These are phyloP conservation scores for Leptobrachium leishanense DNA, from an alignment of 2,113 vertebrate species.

Conservation along the genomic window DNA sequence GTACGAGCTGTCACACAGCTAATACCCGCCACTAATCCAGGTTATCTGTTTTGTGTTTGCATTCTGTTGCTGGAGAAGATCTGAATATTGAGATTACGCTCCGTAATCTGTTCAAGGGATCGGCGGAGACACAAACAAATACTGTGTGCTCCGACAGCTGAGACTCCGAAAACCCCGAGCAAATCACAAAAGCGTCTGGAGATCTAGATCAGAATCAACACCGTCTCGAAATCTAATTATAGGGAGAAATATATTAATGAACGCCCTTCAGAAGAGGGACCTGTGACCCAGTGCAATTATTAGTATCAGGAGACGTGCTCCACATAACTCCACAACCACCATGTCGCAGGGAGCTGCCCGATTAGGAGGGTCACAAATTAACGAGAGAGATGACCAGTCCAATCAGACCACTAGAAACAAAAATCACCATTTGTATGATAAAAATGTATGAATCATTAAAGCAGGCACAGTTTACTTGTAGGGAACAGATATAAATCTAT, in stretches of 20 bases:
- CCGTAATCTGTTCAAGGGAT: slow-evolving; percentile 31
- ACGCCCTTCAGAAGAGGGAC: slow-evolving; percentile 23
- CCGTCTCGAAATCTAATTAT: slow-evolving; percentile 39
- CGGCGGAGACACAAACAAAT: slow-evolving; percentile 24
- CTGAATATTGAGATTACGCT: slow-evolving; percentile 42
- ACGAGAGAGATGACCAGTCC: no score
- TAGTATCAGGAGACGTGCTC: slow-evolving; percentile 14
- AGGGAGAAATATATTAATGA: slow-evolving; percentile 28
- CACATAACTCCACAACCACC: slow-evolving; percentile 6
- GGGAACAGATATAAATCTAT: no score
- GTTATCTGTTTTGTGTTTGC: slow-evolving; percentile 26
- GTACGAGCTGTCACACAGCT: slow-evolving; percentile 15
- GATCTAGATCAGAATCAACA: slow-evolving; percentile 31
- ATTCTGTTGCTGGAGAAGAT: slow-evolving; percentile 23
- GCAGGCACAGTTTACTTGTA: no score
- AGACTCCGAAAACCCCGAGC: slow-evolving; percentile 25
- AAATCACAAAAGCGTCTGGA: slow-evolving; percentile 41
- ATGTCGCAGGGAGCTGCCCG: background rate
- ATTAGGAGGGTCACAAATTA: no score
- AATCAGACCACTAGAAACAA: no score
- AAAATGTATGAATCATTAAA: no score
- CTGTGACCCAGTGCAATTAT: slow-evolving; percentile 29
- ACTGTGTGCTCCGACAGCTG: slow-evolving; percentile 23
- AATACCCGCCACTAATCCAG: slow-evolving; percentile 25
- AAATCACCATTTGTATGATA: no score